Conservation (phyloP, 2,113 vertebrate genomes). For the Bos indicus region DNA sequence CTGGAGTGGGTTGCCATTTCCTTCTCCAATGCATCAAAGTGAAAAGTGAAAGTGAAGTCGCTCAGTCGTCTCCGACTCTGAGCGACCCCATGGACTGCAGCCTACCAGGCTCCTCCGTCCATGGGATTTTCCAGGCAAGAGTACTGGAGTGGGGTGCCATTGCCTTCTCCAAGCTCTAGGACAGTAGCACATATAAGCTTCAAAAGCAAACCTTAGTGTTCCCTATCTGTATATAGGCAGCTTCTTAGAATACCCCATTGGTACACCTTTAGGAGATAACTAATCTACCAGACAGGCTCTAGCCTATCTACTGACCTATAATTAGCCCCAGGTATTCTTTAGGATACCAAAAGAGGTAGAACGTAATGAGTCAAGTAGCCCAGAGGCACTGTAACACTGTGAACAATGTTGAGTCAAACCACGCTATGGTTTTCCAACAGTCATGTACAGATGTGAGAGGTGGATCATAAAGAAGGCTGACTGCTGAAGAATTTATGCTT, state of each 20-base stretch:
- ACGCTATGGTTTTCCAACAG: background rate
- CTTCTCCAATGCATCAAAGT: too few relatives aligned
- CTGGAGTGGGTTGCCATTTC: too few relatives aligned
- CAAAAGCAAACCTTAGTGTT: background rate
- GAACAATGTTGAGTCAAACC: background rate
- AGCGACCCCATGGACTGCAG: too few relatives aligned
- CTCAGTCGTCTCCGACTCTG: too few relatives aligned
- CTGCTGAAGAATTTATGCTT: background rate
- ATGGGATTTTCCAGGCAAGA: too few relatives aligned
- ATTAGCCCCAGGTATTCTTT: background rate
- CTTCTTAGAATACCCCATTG: background rate
- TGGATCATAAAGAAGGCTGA: background rate
- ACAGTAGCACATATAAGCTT: background rate
- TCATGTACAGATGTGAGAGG: background rate
- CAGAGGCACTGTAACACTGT: background rate
- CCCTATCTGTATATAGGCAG: background rate
- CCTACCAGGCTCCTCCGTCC: too few relatives aligned
- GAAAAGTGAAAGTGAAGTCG: too few relatives aligned
- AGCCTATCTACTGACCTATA: background rate
- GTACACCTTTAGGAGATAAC: background rate
- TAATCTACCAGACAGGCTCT: background rate
- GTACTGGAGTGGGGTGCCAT: too few relatives aligned
- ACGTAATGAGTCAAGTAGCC: background rate
- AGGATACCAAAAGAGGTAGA: background rate
- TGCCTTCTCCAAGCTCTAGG: too few relatives aligned